Evolutionary conservation across 2,113 vertebrate species (phyloP).

Genomic region (Rousettus leschenaultii): DNA sequence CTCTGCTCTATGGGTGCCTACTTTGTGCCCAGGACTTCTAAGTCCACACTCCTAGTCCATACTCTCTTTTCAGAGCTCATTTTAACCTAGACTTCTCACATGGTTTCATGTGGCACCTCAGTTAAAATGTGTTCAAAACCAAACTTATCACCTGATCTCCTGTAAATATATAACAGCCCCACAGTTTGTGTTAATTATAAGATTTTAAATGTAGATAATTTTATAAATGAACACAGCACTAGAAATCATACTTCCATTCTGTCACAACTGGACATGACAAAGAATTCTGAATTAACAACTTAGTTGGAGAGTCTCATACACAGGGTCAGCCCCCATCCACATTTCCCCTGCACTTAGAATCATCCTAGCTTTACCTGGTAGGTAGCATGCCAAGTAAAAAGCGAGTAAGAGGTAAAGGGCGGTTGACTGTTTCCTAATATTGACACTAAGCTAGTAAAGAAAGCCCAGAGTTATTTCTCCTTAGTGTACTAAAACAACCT

Average conservation of each 20-base stretch:
- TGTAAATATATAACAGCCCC: background rate
- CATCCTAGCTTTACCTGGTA: background rate
- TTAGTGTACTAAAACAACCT: background rate
- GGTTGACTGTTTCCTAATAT: background rate
- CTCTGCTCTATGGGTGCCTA: background rate
- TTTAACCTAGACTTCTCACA: background rate
- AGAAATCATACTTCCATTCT: constrained; percentile 27
- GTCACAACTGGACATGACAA: background rate
- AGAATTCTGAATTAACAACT: background rate
- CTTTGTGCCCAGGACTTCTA: background rate
- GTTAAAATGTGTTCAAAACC: background rate
- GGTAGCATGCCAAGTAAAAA: background rate
- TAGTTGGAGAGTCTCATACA: background rate
- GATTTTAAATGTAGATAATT: background rate
- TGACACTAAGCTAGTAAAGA: background rate
- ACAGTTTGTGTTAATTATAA: background rate
- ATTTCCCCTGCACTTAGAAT: background rate
- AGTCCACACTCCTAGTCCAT: background rate
- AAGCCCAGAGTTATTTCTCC: background rate
- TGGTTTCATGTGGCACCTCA: background rate
- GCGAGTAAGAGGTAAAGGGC: background rate
- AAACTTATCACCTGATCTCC: background rate
- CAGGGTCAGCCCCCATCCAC: background rate
- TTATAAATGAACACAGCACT: constrained; percentile 7
- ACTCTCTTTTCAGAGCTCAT: background rate